Evolutionary conservation across 2,888 invertebrate species (phyloP).

Genomic region (Netelia virgata): DNA sequence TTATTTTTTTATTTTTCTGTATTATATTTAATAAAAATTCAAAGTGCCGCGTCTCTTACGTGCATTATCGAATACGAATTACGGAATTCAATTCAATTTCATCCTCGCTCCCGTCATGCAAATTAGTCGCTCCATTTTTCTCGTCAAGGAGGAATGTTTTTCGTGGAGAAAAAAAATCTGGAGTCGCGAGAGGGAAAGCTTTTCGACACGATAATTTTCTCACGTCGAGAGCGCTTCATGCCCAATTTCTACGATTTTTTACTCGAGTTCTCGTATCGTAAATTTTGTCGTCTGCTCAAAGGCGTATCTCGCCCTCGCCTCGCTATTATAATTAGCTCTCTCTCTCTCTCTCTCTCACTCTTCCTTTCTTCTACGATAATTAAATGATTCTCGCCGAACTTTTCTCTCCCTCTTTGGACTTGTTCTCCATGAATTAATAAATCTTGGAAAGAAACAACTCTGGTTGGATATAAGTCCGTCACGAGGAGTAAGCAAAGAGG

Average conservation of each 20-base stretch:
- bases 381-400: conserved; percentile 31
- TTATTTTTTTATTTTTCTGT: not conserved
- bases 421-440: conserved; percentile 36
- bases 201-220: not conserved
- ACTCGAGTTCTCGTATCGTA: not conserved
- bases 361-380: not conserved
- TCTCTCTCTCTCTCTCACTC: not conserved
- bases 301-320: not conserved
- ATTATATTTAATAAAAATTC: no score
- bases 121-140: not conserved
- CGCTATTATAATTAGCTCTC: conserved; percentile 7
- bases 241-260: not conserved
- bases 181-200: not conserved
- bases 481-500: conserved; percentile 4
- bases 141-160: not conserved
- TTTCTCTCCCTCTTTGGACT: not conserved
- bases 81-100: not conserved
- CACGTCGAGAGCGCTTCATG: not conserved
- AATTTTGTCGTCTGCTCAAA: conserved; percentile 11
- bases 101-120: not conserved
- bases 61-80: not conserved
- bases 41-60: no score
- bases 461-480: not conserved
- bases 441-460: conserved; percentile 34
- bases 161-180: not conserved